Base-by-base conservation (phyloP, 2,888 invertebrate genomes). In the Achlya flavicornis region DNA sequence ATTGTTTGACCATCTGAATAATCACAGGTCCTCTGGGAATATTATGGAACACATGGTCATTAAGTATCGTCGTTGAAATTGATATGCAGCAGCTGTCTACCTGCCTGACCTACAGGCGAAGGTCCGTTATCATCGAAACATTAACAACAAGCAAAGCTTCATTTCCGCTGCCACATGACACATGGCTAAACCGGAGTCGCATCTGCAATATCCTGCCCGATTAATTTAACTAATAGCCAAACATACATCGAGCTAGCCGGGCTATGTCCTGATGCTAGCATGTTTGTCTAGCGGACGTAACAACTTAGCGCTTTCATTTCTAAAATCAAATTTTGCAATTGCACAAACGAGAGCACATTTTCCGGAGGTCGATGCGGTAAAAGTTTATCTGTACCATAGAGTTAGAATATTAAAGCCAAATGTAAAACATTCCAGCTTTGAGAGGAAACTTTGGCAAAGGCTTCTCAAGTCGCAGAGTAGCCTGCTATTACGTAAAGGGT, bases 341-440 rank as follows among this genome's bases (percentile, higher is more conserved):
- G 64, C 64, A 63, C 41, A 67, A 70, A 68, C 46, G 61, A 62
- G 59, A 69, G 66, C 66, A 65, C 58, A 63, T 70, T n/a, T 73
- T 65, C 62, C 58, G 66, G 66, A 67, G 66, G 62, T 57, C 62
- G 63, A 66, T 62, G 74, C 66, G 71, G 78, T 72, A 68, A 80
- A 85, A 81, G 80, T 86, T 85, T 79, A 77, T 80, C 79, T 80
- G n/a, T 79, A 76, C 65, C 75, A 26, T 26, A 26, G 26, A 26
- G 79, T 77, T 80, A 79, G 76, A 75, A 81, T 80, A 81, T 89
- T 85, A 89, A 90, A 91, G 86, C 81, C 83, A 84, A 91, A 89
- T 87, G 88, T 88, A 85, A 89, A 91, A 89, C 88, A 92, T 92
- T 90, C 87, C 85, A 72, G 86, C 91, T 92, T 91, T 91, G 90